Evolutionary conservation across 2,888 invertebrate genomes (phyloP), one percentile per base, ranked within the genome.

Genomic region (Agriotes lineatus): DNA sequence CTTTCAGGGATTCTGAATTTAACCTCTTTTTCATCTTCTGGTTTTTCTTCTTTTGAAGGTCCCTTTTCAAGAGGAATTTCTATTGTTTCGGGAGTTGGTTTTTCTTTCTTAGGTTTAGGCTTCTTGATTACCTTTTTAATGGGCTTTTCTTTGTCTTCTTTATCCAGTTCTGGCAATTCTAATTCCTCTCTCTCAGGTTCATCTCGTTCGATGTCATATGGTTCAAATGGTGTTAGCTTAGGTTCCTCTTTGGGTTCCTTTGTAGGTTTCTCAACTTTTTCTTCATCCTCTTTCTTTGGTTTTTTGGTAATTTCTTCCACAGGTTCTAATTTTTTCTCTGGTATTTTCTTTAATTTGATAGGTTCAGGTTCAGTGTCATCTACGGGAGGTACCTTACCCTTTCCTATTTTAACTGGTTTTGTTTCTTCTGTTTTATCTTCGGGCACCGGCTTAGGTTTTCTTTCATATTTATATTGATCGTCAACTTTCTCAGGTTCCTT

Each of bases 301-400:
- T 67, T 73, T 56, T 52, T 45, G 44, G 57, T 37, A 18, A 52
- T 44, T 52, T 73, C 75, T 54, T 75, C 74, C 12, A 80, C 79
- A 61, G 80, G 81, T 52, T 78, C 78, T 16, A 78, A 75, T 22
- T 80, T 75, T 70, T 83, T 81, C 71, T 80, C 76, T n/a, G 85
- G 84, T 33, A 84, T 77, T 67, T 85, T 85, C 74, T 85, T 84
- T 12, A 84, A 69, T 76, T 78, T 82, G 2, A 83, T 76, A 39
- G 72, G 68, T 74, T 45, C 84, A 80, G 81, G 80, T 42, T 74
- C 71, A 22, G 71, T 74, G 63, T 82, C 81, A 58, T 82, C 82
- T 4, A 65, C 62, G 66, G 80, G 74, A 9, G 84, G 84, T 16
- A 84, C 69, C 75, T 85, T 77, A 66, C 88, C 88, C 79, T 88